These are phyloP conservation scores for Cheilosia soror DNA, from an alignment of 2,888 invertebrate species.

Conservation along the genomic window DNA sequence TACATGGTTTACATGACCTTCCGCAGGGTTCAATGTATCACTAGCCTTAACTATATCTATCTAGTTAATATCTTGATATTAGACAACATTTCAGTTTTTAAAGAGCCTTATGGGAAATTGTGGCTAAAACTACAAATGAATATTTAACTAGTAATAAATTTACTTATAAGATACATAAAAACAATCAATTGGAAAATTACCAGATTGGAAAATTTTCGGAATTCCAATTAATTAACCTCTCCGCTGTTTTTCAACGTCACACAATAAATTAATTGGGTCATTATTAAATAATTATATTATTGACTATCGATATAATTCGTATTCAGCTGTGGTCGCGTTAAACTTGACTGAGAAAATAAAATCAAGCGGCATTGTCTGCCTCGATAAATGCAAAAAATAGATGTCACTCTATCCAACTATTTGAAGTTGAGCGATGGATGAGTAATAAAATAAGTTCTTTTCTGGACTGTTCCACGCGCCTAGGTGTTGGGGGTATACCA, in stretches of 20 bases:
- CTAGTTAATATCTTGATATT: background rate
- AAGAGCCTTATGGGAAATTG: background rate
- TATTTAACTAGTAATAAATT: background rate
- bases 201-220: background rate
- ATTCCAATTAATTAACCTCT: background rate
- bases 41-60: background rate
- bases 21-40: background rate
- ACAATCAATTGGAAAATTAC: background rate
- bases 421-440: background rate
- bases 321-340: slow-evolving; percentile 22
- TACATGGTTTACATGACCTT: background rate
- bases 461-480: slow-evolving; percentile 11
- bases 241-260: background rate
- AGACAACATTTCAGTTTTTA: background rate
- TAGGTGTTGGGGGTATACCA: background rate
- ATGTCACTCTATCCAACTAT: background rate
- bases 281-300: slow-evolving; percentile 30
- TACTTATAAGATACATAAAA: background rate
- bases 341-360: slow-evolving; percentile 21
- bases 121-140: background rate
- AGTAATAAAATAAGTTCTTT: background rate
- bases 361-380: slow-evolving; percentile 6
- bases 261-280: slow-evolving; percentile 35
- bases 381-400: background rate
- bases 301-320: slow-evolving; percentile 24